Percentiles rank a stretch among this genome's conserved stretches.
phyloP scores from a whole-genome alignment of 1,140 invertebrate species.

The Drosophila teissieri region DNA sequence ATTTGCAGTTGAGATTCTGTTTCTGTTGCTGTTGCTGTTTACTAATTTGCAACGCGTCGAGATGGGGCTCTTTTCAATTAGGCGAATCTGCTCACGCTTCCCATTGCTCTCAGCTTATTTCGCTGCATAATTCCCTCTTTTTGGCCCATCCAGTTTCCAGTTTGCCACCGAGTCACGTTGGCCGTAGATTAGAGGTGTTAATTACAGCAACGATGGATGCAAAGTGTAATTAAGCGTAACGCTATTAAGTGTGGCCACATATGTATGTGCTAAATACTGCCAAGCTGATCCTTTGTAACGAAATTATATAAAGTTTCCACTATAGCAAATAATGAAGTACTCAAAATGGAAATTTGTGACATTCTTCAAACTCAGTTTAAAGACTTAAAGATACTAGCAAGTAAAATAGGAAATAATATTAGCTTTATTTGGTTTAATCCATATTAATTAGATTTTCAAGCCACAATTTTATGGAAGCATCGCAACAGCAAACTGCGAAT shows the following conservation, averaged over 20 bases:
- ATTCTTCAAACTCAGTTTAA: neutral
- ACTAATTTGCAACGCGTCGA: constrained; percentile 60
- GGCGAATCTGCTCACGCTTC: constrained; percentile 4
- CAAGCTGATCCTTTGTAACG: neutral
- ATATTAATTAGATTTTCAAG: constrained; percentile 4
- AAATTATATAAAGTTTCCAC: no score
- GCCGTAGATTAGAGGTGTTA: constrained; percentile 50
- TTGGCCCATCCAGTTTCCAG: neutral
- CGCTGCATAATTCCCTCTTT: constrained; percentile 5
- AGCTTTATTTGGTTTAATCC: no score
- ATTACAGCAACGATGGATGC: constrained; percentile 32
- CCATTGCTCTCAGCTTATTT: constrained; percentile 12
- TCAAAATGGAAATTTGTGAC: no score
- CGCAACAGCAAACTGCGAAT: constrained; percentile 1
- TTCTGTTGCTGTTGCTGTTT: constrained; percentile 32
- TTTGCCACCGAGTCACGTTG: constrained; percentile 32
- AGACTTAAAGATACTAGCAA: neutral
- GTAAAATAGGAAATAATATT: no score
- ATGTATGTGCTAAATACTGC: constrained; percentile 14
- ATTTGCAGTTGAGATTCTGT: constrained; percentile 45
- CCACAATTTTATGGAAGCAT: constrained; percentile 3
- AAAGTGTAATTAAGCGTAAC: constrained; percentile 7
- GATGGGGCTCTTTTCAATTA: constrained; percentile 27
- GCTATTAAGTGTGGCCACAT: neutral
- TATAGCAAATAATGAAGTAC: no score